Evolutionary conservation across 1,140 invertebrate genomes (phyloP).

Genomic region (fruit fly (Drosophila melanogaster)): DNA sequence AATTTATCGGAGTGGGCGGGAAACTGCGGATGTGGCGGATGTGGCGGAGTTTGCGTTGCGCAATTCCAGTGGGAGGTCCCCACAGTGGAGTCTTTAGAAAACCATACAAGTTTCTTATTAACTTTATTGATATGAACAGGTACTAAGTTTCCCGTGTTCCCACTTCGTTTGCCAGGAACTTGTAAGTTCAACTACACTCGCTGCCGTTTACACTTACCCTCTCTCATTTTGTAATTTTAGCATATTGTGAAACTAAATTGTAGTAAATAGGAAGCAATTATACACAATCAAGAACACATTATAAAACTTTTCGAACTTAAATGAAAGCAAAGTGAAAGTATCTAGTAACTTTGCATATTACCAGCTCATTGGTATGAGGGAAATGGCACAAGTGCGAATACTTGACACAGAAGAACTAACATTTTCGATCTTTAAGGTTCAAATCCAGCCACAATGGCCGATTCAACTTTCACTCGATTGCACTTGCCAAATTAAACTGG

Average conservation of each 20-base stretch:
- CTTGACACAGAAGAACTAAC: not conserved
- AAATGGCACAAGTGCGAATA: not conserved
- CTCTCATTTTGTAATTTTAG: not conserved
- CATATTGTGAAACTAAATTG: not conserved
- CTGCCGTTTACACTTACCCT: not conserved
- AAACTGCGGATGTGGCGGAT: not conserved
- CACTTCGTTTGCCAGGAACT: slow-evolving; percentile 5
- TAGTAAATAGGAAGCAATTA: too few species aligned
- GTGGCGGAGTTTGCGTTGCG: not conserved
- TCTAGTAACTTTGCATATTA: too few species aligned
- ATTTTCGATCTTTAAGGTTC: not conserved
- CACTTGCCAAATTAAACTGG: slow-evolving; percentile 49
- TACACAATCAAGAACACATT: too few species aligned
- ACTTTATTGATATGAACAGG: slow-evolving; percentile 16
- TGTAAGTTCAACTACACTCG: not conserved
- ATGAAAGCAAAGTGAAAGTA: too few species aligned
- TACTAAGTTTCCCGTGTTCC: slow-evolving; percentile 2
- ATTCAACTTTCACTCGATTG: slow-evolving; percentile 39
- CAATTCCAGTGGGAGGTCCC: slow-evolving; percentile 18
- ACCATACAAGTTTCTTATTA: slow-evolving; percentile 49
- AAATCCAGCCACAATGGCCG: slow-evolving; percentile 4
- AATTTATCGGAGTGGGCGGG: not conserved
- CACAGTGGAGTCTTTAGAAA: slow-evolving; percentile 18
- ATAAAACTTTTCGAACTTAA: too few species aligned
- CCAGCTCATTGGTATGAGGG: too few species aligned